Conservation (phyloP, 2,797 vertebrate species). For the Hylomyscus alleni region DNA sequence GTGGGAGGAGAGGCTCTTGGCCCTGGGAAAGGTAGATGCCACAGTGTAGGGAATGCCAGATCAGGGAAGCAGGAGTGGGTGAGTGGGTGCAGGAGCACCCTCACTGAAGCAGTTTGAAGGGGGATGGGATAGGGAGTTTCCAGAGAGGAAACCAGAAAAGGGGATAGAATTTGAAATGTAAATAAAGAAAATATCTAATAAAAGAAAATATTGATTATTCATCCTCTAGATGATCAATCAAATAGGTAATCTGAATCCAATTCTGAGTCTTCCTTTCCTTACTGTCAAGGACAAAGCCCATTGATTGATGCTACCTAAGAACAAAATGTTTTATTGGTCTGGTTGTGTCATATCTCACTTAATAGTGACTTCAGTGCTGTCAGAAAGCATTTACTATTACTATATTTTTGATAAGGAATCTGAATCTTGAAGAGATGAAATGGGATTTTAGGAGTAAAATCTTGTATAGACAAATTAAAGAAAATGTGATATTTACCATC, state of each 20-base stretch:
- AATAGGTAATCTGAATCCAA: neutral
- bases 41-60: no score
- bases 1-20: no score
- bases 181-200: no score
- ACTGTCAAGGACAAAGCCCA: neutral
- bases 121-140: no score
- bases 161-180: no score
- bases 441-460: neutral
- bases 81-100: no score
- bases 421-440: neutral
- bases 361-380: neutral
- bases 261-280: neutral
- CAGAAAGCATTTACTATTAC: neutral
- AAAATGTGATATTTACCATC: neutral
- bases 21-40: no score
- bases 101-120: no score
- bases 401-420: neutral
- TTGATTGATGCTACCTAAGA: neutral
- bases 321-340: neutral
- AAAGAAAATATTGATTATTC: constrained; percentile 2
- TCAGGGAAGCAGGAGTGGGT: no score
- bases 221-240: neutral
- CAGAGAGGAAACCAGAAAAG: no score
- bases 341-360: neutral
- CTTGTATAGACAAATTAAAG: neutral